These are phyloP conservation scores for Cyprinus carpio DNA, from an alignment of 2,113 vertebrate species.

Conservation along the genomic window DNA sequence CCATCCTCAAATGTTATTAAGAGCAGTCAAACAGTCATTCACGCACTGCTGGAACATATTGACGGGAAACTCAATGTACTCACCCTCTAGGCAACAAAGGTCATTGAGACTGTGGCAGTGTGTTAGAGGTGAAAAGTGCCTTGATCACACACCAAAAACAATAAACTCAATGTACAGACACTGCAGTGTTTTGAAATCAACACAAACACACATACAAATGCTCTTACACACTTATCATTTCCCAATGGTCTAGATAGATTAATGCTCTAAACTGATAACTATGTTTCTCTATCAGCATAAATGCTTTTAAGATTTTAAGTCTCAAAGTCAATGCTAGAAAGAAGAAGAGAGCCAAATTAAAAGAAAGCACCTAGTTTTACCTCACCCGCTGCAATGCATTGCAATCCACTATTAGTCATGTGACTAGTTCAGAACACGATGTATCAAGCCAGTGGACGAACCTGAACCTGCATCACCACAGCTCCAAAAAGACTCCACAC, in stretches of 20 bases:
- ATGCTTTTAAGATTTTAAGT: background rate
- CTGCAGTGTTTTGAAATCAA: slow-evolving; percentile 30
- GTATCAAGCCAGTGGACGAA: background rate
- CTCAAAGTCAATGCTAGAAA: background rate
- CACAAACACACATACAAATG: slow-evolving; percentile 7
- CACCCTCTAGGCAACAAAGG: slow-evolving; percentile 21
- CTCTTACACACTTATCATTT: background rate
- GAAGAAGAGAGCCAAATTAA: background rate
- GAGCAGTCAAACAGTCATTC: slow-evolving; percentile 42
- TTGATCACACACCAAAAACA: slow-evolving; percentile 25
- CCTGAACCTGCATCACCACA: background rate
- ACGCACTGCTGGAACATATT: slow-evolving; percentile 38
- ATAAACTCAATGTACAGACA: background rate
- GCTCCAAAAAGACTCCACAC: background rate
- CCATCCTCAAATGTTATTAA: slow-evolving; percentile 40
- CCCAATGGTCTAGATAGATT: slow-evolving; percentile 9
- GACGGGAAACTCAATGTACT: slow-evolving; percentile 27
- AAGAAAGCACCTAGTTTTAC: background rate
- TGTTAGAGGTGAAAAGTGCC: background rate
- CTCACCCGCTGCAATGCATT: background rate
- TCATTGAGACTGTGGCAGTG: slow-evolving; percentile 3
- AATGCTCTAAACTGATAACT: slow-evolving; percentile 23
- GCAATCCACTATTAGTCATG: background rate
- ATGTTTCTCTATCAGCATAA: background rate
- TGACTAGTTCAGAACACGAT: background rate